Evolutionary conservation across 2,113 vertebrate genomes (phyloP).

Genomic region (Hippocampus abdominalis): DNA sequence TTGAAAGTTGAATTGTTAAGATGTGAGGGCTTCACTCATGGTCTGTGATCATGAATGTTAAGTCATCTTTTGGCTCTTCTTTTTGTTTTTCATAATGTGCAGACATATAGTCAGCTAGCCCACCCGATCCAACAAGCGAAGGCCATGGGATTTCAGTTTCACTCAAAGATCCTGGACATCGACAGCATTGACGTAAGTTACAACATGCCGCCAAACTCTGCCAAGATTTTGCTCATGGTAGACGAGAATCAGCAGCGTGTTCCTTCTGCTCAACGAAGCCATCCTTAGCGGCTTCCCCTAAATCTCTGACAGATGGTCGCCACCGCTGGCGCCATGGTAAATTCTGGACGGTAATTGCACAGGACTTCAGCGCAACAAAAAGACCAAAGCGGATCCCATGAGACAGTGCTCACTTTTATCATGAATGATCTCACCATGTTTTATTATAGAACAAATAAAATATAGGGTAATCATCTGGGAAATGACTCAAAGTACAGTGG

Average conservation of each 20-base stretch:
- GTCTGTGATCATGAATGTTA: not conserved
- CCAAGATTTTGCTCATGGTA: not conserved
- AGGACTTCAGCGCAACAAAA: not conserved
- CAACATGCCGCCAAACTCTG: not conserved
- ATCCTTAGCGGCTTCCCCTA: not conserved
- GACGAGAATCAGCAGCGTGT: not conserved
- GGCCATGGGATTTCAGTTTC: slow-evolving; percentile 86
- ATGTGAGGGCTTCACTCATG: not conserved
- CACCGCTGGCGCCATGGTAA: not conserved
- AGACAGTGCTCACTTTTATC: not conserved
- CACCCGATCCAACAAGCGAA: slow-evolving; percentile 92
- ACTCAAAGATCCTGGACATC: slow-evolving; percentile 90
- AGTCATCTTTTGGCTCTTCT: not conserved
- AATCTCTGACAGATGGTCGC: slow-evolving; percentile 5
- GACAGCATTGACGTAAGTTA: slow-evolving; percentile 91
- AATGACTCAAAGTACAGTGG: not conserved
- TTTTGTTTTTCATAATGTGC: slow-evolving; percentile 21
- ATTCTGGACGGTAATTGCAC: not conserved
- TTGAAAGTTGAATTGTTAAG: not conserved
- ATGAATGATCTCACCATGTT: not conserved
- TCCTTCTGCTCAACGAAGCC: not conserved
- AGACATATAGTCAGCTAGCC: slow-evolving; percentile 94
- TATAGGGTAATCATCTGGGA: not conserved
- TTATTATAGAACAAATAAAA: not conserved
- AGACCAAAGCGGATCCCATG: not conserved